Conservation (phyloP, 2,113 vertebrate genomes). For the Syngnathus typhle region DNA sequence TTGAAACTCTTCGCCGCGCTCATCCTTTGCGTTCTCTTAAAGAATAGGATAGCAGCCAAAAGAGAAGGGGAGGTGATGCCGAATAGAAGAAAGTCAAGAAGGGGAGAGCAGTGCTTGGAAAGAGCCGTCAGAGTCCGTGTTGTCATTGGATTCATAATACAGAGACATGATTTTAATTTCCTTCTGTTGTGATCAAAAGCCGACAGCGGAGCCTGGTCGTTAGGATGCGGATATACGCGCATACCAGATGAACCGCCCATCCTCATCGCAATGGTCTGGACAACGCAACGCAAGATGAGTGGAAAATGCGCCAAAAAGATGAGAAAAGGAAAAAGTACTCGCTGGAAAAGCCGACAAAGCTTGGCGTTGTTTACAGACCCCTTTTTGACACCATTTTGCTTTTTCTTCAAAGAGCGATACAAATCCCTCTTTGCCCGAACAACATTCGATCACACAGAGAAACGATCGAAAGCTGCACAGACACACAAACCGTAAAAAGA, state of each 20-base stretch:
- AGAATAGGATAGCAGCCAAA: constrained; percentile 68
- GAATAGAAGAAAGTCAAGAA: constrained; percentile 42
- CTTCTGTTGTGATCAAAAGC: constrained; percentile 79
- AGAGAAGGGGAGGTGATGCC: constrained; percentile 31
- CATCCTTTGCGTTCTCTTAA: constrained; percentile 50
- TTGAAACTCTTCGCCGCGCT: constrained; percentile 63
- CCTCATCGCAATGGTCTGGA: constrained; percentile 52
- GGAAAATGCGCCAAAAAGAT: constrained; percentile 64
- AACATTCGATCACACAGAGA: constrained; percentile 24
- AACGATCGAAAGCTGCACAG: constrained; percentile 16
- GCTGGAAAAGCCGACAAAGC: constrained; percentile 29
- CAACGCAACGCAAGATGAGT: constrained; percentile 55
- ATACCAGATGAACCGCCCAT: constrained; percentile 66
- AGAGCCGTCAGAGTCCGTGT: constrained; percentile 64
- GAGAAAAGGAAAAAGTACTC: constrained; percentile 44
- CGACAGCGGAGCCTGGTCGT: constrained; percentile 65
- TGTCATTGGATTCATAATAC: constrained; percentile 79
- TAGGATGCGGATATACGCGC: constrained; percentile 70
- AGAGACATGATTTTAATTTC: constrained; percentile 80
- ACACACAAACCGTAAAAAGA: too few relatives aligned
- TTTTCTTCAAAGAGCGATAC: constrained; percentile 33
- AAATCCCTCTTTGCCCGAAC: constrained; percentile 23
- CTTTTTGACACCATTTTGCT: constrained; percentile 27
- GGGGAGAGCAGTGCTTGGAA: constrained; percentile 46
- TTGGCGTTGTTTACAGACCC: constrained; percentile 55